These are phyloP conservation scores for Hanleya hanleyi DNA, from an alignment of 2,888 invertebrate species.

Conservation along the genomic window DNA sequence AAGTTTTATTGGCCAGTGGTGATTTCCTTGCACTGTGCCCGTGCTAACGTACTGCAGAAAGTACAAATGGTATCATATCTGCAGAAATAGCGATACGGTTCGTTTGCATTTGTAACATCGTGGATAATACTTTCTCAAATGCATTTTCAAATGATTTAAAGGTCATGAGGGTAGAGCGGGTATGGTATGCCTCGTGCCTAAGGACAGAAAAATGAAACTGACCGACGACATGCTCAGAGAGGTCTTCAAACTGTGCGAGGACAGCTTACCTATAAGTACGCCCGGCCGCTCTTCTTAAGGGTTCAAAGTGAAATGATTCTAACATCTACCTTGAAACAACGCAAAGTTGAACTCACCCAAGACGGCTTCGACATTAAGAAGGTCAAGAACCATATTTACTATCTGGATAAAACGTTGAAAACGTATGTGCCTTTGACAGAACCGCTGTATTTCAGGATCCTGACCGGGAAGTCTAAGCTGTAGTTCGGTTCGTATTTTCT, in stretches of 20 bases:
- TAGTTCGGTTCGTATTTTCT: no score
- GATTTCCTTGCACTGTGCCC: no score
- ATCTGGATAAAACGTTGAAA: constrained; percentile 35
- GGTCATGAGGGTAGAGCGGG: neutral
- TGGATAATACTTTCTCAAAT: no score
- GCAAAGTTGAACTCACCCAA: constrained; percentile 49
- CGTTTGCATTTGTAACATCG: no score
- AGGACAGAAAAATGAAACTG: neutral
- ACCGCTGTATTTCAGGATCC: neutral
- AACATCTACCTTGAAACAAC: constrained; percentile 59
- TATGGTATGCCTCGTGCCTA: neutral
- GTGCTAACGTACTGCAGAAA: no score
- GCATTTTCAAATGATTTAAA: no score
- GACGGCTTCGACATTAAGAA: constrained; percentile 50
- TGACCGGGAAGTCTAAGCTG: neutral
- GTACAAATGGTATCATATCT: no score
- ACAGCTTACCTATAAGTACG: constrained; percentile 53
- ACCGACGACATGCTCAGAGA: neutral
- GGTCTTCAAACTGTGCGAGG: constrained; percentile 38
- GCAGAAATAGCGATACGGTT: no score
- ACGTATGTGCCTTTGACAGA: constrained; percentile 28
- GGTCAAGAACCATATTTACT: constrained; percentile 47
- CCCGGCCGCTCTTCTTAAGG: constrained; percentile 58
- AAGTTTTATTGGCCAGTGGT: no score
- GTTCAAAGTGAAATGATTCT: constrained; percentile 41